These are phyloP conservation scores for Penaeus japonicus DNA, from an alignment of 1,140 invertebrate genomes.

Conservation along the genomic window DNA sequence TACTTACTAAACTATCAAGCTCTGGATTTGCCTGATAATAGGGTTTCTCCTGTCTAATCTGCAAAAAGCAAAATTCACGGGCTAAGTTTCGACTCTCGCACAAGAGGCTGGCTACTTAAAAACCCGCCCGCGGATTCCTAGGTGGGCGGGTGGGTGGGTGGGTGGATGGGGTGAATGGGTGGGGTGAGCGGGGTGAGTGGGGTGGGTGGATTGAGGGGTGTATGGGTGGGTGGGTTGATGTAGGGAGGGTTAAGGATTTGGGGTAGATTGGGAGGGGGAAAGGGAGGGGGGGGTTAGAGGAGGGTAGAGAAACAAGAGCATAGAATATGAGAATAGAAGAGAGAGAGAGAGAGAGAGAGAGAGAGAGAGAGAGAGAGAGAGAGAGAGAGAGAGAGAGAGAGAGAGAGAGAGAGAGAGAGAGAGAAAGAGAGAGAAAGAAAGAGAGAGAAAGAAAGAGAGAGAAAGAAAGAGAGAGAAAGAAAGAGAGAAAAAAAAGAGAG, in stretches of 20 bases:
- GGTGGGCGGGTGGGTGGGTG: too few relatives aligned
- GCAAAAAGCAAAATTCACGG: slow-evolving; percentile 72
- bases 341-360: neutral
- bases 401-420: neutral
- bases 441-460: neutral
- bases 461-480: neutral
- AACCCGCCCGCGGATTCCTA: too few relatives aligned
- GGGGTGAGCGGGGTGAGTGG: too few relatives aligned
- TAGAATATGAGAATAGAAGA: neutral
- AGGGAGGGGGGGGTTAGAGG: neutral
- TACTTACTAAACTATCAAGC: slow-evolving; percentile 97
- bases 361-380: neutral
- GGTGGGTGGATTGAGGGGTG: too few relatives aligned
- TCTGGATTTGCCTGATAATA: slow-evolving; percentile 98
- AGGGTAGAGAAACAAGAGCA: slow-evolving; percentile 14
- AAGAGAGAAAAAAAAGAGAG: neutral
- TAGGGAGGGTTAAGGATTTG: too few relatives aligned
- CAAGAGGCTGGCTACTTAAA: neutral
- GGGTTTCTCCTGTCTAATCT: slow-evolving; percentile 97
- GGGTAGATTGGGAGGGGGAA: slow-evolving; percentile 21
- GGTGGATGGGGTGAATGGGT: too few relatives aligned
- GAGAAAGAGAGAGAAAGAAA: neutral
- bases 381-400: neutral
- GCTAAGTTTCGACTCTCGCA: slow-evolving; percentile 41
- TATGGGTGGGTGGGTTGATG: too few relatives aligned